phyloP scores from a whole-genome alignment of 1,140 invertebrate genomes.

The Geopemphigus sp. region DNA sequence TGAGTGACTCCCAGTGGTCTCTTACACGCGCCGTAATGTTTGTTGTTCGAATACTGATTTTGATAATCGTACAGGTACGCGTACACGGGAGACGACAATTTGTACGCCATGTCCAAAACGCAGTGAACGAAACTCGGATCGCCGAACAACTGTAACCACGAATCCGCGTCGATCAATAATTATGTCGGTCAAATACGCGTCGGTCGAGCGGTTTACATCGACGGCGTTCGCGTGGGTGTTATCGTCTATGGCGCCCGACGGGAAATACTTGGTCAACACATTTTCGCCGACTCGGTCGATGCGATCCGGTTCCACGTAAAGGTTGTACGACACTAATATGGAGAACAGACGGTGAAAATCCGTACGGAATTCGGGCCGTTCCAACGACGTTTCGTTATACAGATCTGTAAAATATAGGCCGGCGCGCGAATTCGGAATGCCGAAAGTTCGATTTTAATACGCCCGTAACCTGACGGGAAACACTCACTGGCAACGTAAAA shows the following conservation, averaged over 20 bases:
- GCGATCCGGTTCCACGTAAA: neutral
- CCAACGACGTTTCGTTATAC: neutral
- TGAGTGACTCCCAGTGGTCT: slow-evolving; percentile 50
- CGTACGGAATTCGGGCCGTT: neutral
- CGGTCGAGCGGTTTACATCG: neutral
- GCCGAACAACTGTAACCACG: neutral
- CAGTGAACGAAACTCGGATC: neutral
- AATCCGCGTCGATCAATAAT: no score
- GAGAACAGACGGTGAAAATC: neutral
- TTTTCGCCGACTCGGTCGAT: neutral
- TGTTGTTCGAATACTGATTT: slow-evolving; percentile 27
- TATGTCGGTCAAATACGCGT: no score
- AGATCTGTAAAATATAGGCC: neutral
- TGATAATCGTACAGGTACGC: slow-evolving; percentile 16
- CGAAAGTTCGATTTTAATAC: no score
- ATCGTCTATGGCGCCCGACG: neutral
- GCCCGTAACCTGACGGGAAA: no score
- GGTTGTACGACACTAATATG: neutral
- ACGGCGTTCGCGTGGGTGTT: neutral
- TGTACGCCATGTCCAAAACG: neutral
- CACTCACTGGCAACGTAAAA: slow-evolving; percentile 9
- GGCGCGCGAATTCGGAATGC: no score
- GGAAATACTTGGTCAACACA: slow-evolving; percentile 6
- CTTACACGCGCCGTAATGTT: neutral
- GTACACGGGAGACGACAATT: slow-evolving; percentile 16